Base-by-base conservation (phyloP, 2,888 invertebrate species). In the Lasius fuliginosus region DNA sequence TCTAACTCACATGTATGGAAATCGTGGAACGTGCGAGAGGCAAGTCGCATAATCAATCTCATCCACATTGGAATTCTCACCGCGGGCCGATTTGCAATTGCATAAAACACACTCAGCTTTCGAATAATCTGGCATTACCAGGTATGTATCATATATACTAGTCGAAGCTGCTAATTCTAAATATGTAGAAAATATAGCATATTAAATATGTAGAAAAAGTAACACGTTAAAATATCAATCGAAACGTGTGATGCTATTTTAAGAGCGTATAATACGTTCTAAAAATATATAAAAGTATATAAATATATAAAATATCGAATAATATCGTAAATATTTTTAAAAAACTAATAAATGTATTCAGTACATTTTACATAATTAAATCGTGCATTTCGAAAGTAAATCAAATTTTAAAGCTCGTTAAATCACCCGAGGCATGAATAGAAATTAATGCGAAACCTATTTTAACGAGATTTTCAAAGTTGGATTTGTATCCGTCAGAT, bases 41-140 rank as follows among this genome's bases (percentile, higher is more conserved):
- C 83, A 84, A 81, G 77, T 56, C 65, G 74, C 85, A 87, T 88
- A 88, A 88, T 85, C 87, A 88, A 87, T 88, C 68, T 77, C 69
- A 68, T 62, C 46, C 71, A 58, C 85, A 88, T 88, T 84, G 67
- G 75, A 84, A 87, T 87, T 88, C 85, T 73, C 65, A 30, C 75
- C 83, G 62, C 82, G 64, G 68, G 69, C 65, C 77, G 87, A 87
- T 87, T 87, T 88, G 82, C 83, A 85, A 82, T 88, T 79, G 84
- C 87, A 84, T 85, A 86, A 87, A 87, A 87, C 83, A 83, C 58
- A 65, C 82, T 75, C 74, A 76, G 65, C 82, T 82, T 69, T 65
- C 40, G 76, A 83, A 86, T 86, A 86, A 86, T 84, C 83, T 71
- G 53, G 81, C 69, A 77, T 83, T 83, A 79, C 65, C 62, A 46